Evolutionary conservation across 2,797 vertebrate species (phyloP).

Genomic region (Margarornis squamiger): DNA sequence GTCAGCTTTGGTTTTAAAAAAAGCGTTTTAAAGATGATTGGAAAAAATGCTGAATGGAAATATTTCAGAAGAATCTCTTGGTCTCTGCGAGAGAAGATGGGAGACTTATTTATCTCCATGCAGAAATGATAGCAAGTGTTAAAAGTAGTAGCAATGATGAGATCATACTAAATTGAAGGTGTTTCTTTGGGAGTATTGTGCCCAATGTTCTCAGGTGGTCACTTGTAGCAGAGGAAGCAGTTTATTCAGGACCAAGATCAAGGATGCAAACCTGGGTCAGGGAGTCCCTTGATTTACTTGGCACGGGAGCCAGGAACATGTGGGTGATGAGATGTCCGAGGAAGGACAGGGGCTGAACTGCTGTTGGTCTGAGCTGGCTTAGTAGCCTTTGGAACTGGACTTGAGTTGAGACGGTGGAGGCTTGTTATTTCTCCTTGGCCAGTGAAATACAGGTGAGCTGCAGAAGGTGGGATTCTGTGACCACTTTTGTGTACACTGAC

Average conservation of each 20-base stretch:
- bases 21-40: constrained; percentile 40
- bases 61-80: constrained; percentile 26
- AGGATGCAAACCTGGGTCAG: not conserved
- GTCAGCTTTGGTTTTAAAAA: constrained; percentile 64
- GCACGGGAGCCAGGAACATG: not conserved
- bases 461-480: not conserved
- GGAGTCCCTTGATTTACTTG: not conserved
- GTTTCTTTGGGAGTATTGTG: not conserved
- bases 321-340: not conserved
- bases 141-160: not conserved
- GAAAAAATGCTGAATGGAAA: constrained; percentile 76
- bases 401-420: not conserved
- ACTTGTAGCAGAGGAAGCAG: not conserved
- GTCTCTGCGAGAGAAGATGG: constrained; percentile 6
- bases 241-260: not conserved
- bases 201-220: not conserved
- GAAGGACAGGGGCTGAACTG: not conserved
- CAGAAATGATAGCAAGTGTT: not conserved
- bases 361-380: not conserved
- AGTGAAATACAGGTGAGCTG: not conserved
- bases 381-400: not conserved
- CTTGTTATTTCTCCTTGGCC: not conserved
- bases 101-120: not conserved
- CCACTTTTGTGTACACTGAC: not conserved
- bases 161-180: not conserved